Conservation (phyloP, 2,113 vertebrate species). For the Mustela nigripes region DNA sequence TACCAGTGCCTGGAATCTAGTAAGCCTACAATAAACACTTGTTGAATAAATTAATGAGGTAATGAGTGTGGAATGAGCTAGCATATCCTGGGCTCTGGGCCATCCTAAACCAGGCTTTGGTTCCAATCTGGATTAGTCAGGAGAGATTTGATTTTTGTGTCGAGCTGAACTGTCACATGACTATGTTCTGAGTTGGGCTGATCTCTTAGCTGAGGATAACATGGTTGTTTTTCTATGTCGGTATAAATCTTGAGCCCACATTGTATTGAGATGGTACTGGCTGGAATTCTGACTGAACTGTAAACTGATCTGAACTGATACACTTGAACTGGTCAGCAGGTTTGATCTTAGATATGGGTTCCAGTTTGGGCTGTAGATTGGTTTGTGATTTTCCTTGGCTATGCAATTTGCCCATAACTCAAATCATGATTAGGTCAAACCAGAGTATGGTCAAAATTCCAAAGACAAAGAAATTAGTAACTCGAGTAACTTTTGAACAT, state of each 20-base stretch:
- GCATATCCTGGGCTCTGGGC: background rate
- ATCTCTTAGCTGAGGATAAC: background rate
- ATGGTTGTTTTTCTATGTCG: background rate
- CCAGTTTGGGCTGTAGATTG: background rate
- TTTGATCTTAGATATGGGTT: background rate
- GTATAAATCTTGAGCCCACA: background rate
- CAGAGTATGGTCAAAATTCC: background rate
- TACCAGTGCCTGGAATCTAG: background rate
- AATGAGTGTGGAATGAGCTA: background rate
- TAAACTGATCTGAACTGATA: background rate
- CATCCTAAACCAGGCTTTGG: background rate
- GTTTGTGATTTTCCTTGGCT: conserved; percentile 1
- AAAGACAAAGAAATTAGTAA: background rate
- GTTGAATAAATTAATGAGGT: background rate
- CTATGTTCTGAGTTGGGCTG: background rate
- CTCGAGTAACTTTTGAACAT: background rate
- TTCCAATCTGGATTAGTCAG: conserved; percentile 5
- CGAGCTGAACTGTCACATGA: background rate
- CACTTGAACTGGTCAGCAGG: background rate
- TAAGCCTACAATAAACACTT: background rate
- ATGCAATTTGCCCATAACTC: background rate
- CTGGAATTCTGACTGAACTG: background rate
- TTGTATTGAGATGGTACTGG: background rate
- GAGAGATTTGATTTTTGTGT: background rate
- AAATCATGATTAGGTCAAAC: conserved; percentile 11